Percentiles rank a stretch among this genome's conserved stretches.
Evolutionary conservation across 2,888 invertebrate species (phyloP).

Genomic region (Alsophila aescularia): DNA sequence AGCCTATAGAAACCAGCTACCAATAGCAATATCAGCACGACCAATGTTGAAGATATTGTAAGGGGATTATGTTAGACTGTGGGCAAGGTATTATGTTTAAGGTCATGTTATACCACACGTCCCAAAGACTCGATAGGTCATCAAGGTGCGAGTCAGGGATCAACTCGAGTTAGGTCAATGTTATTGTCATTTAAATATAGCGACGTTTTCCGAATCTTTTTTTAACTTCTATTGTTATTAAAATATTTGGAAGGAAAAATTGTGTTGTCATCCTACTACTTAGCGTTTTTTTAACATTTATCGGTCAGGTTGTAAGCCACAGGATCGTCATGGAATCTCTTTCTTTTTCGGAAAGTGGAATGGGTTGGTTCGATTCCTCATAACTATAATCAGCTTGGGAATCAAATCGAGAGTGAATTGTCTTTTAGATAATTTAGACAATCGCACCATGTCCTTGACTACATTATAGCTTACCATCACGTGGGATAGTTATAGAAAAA

Average conservation of each 20-base stretch:
- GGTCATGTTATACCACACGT: constrained; percentile 65
- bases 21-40: constrained; percentile 8
- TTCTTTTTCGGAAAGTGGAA: no score
- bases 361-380: no score
- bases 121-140: constrained; percentile 70
- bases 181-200: constrained; percentile 72
- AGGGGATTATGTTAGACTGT: constrained; percentile 29
- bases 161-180: constrained; percentile 68
- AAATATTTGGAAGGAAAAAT: background rate
- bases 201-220: constrained; percentile 59
- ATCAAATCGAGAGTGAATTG: no score
- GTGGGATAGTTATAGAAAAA: no score
- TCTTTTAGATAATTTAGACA: no score
- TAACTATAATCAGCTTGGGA: no score
- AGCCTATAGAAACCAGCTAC: constrained; percentile 36
- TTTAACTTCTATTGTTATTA: constrained; percentile 42
- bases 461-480: no score
- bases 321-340: no score
- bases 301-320: no score
- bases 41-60: constrained; percentile 28
- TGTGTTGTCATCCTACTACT: no score
- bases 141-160: constrained; percentile 60
- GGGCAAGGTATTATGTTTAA: constrained; percentile 44
- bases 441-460: no score
- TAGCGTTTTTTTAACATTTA: no score